Evolutionary conservation across 2,797 vertebrate genomes (phyloP).

Genomic region (Cephalopachus bancanus): DNA sequence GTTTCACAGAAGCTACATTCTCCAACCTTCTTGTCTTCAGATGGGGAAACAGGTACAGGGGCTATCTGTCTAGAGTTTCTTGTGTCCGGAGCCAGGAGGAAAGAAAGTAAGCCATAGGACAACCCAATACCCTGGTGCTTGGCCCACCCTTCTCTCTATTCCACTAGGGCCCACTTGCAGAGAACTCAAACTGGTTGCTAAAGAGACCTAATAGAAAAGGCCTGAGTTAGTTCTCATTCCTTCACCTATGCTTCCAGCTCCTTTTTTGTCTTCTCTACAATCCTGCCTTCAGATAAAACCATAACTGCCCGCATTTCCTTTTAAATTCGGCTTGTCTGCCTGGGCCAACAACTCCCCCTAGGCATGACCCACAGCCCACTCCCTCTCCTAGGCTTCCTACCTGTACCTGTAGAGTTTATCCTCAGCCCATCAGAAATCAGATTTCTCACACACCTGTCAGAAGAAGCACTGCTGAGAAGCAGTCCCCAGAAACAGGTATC

Average conservation of each 20-base stretch:
- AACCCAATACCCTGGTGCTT: accelerated
- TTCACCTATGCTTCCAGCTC: neutral
- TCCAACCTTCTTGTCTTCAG: neutral
- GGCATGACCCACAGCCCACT: too few relatives aligned
- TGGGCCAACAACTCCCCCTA: neutral
- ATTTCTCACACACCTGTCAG: neutral
- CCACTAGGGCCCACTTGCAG: neutral
- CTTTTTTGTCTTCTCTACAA: neutral
- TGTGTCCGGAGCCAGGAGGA: neutral
- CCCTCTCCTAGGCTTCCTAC: too few relatives aligned
- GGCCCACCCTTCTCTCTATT: neutral
- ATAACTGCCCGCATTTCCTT: neutral
- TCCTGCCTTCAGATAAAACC: neutral
- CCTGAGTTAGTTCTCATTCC: neutral
- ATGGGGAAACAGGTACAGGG: neutral
- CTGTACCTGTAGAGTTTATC: neutral
- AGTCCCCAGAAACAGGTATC: neutral
- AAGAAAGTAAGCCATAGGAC: neutral
- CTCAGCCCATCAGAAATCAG: neutral
- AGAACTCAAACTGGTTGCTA: neutral
- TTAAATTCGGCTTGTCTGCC: neutral
- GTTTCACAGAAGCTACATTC: neutral
- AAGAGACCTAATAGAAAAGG: neutral
- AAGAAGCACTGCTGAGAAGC: neutral
- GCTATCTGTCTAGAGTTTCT: neutral